Evolutionary conservation across 2,888 invertebrate genomes (phyloP), one percentile per base, ranked within the genome.

Genomic region (Dione vanillae): DNA sequence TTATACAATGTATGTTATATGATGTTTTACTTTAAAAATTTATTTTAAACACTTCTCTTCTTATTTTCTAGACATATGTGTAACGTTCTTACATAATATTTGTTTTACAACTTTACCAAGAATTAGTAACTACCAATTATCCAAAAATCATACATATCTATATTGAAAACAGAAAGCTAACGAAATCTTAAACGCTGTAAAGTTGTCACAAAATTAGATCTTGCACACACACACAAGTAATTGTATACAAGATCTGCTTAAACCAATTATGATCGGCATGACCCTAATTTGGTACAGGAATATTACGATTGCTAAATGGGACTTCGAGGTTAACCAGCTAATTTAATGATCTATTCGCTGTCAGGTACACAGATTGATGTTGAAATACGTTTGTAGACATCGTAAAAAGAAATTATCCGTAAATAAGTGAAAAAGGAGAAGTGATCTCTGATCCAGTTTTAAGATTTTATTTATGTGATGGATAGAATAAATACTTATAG

Each of bases 341-440:
- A 45, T 61, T 61, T 61, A 61, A 61, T 45, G 59, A 61, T 45
- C 43, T 27, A 61, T 43, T 20, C 19, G 43, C 43, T 27, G 59
- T 61, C 59, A 61, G n/a, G 59, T 59, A 59, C 59, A 59, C 16
- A n/a, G 19, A 43, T 59, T 61, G 41, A 27, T 27, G 59, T 43
- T 45, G 3, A 45, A 61, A 45, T 45, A 61, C n/a, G 27, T 61
- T 61, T 27, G 43, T 61, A 5, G 59, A 2, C 2, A n/a, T 14
- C 8, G 27, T 61, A 43, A 61, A 61, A 56, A 56, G 10, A 54
- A n/a, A 37, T n/a, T 54, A 3, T 14, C 10, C 52, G 52, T 54
- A n/a, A 35, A n/a, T 0, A 54, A 35, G 27, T 16, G 10, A 54
- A n/a, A n/a, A n/a, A n/a, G n/a, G n/a, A n/a, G n/a, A n/a, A n/a